Evolutionary conservation across 2,113 vertebrate genomes (phyloP).

Genomic region (Tragelaphus buxtoni): DNA sequence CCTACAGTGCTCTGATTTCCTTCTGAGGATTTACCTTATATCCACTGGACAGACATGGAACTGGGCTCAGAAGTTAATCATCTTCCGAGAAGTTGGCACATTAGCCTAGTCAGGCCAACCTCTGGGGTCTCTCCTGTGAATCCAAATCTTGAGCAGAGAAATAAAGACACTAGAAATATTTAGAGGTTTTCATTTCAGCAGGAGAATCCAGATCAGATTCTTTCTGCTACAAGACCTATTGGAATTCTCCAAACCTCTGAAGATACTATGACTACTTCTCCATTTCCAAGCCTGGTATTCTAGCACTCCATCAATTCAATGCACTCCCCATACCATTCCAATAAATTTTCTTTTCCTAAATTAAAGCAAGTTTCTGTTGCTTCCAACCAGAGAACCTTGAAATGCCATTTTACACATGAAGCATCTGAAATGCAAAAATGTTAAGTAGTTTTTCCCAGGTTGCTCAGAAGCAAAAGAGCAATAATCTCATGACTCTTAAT

Average conservation of each 20-base stretch:
- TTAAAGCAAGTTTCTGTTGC: not conserved
- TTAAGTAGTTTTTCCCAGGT: not conserved
- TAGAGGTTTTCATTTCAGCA: not conserved
- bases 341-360: not conserved
- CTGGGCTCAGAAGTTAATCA: not conserved
- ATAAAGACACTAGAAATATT: not conserved
- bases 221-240: not conserved
- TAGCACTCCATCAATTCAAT: not conserved
- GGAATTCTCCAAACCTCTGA: not conserved
- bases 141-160: not conserved
- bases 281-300: not conserved
- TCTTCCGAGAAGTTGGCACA: not conserved
- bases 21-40: conserved; percentile 8
- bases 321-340: not conserved
- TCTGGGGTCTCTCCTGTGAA: not conserved
- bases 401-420: not conserved
- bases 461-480: not conserved
- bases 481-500: not conserved
- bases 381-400: not conserved
- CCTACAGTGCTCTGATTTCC: not conserved
- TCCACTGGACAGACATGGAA: not conserved
- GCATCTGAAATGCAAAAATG: not conserved
- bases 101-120: not conserved
- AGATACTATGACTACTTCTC: not conserved
- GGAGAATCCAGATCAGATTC: not conserved